Evolutionary conservation across 1,140 invertebrate genomes (phyloP), one percentile per base, ranked within the genome.

Genomic region (Apis florea): DNA sequence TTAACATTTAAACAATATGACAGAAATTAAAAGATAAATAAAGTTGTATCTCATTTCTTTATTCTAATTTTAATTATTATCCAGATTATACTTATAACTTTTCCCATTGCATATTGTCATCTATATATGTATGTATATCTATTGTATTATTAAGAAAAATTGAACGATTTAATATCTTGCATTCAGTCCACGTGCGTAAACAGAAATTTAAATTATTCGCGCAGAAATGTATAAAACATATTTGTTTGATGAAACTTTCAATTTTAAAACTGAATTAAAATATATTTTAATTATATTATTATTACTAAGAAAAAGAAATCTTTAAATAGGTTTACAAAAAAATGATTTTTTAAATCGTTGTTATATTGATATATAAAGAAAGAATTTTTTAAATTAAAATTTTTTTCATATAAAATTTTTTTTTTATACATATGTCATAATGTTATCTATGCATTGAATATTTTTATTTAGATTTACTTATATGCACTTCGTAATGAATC

Each of bases 391-490:
- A 8, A n/a, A 51, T 21, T 17, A 49, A 9, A 10, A n/a, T 51
- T 8, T 19, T n/a, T 4, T 15, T 13, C 12, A 24, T n/a, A 8
- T 26, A 12, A 15, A 21, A 70, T 74, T 11, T n/a, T n/a, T 47
- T 47, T 63, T 63, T 24, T 15, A 21, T 1, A 24, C 3, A 51
- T 3, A 47, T 49, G 17, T 61, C 17, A 74, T 13, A 26, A 31
- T 64, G 26, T 75, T 64, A 75, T 64, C 40, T 75, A 53, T 12
- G 11, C 5, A 13, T 31, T 10, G 11, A 12, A 24, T 17, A 19
- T 21, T 19, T 75, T 26, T 63, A 47, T 51, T 13, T 47, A 61
- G n/a, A 6, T 47, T 74, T 63, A 74, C 72, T 51, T 59, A 74
- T 64, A 64, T 59, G 56, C 40, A 40, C 40, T 51, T 75, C 3